Evolutionary conservation across 2,888 invertebrate genomes (phyloP).

Genomic region (Steinernema scapterisci): DNA sequence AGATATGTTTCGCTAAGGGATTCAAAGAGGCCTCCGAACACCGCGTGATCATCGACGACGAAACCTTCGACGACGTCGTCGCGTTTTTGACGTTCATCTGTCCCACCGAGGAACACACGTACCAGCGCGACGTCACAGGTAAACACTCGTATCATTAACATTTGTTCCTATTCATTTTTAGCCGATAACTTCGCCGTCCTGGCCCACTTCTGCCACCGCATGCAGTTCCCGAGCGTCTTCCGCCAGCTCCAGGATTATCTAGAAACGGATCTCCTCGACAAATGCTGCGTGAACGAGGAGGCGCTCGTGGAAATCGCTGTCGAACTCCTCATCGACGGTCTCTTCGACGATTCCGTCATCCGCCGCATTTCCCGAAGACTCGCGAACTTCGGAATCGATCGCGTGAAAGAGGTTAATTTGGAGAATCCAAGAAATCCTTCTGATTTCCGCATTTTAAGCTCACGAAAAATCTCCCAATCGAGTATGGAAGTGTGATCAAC

Average conservation of each 20-base stretch:
- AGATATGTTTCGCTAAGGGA: constrained; percentile 40
- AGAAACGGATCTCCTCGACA: constrained; percentile 27
- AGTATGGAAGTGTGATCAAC: constrained; percentile 19
- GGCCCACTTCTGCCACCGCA: constrained; percentile 42
- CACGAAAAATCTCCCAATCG: not conserved
- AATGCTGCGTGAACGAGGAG: constrained; percentile 20
- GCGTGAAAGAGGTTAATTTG: not conserved
- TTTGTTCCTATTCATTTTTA: constrained; percentile 14
- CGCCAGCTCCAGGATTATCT: constrained; percentile 36
- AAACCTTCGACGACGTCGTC: constrained; percentile 42
- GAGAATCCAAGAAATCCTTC: not conserved
- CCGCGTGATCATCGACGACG: constrained; percentile 39
- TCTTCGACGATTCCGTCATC: not conserved
- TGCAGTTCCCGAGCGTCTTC: constrained; percentile 42
- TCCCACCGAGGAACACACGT: constrained; percentile 41
- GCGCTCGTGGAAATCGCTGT: constrained; percentile 15
- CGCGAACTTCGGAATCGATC: constrained; percentile 30
- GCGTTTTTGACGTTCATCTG: constrained; percentile 41
- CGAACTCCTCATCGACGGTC: constrained; percentile 16
- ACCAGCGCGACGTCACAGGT: constrained; percentile 40
- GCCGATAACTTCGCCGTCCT: constrained; percentile 45
- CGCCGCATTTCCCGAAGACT: constrained; percentile 28
- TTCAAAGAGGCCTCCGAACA: constrained; percentile 38
- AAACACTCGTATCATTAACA: no score
- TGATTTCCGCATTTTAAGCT: not conserved